phyloP scores from a whole-genome alignment of 2,113 vertebrate species.

The Cairina moschata region DNA sequence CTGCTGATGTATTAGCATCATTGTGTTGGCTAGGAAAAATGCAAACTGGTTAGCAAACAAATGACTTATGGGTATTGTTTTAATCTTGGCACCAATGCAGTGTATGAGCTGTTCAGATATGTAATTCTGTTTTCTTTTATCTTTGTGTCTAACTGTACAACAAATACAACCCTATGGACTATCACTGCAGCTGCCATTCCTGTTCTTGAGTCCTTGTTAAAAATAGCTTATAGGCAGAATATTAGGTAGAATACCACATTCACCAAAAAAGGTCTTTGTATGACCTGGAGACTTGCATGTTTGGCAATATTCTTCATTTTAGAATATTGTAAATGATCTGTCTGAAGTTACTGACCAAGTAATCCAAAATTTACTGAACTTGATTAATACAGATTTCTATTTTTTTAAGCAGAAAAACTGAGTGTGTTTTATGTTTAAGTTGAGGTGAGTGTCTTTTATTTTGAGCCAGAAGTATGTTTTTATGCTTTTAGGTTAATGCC shows the following conservation, averaged over 20 bases:
- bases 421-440: neutral
- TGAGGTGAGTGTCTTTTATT: neutral
- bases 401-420: neutral
- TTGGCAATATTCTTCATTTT: neutral
- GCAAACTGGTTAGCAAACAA: neutral
- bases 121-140: neutral
- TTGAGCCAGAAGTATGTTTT: neutral
- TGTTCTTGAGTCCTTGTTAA: neutral
- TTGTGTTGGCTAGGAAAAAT: neutral
- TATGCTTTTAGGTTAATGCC: neutral
- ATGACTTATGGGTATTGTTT: neutral
- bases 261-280: neutral
- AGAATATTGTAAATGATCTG: neutral
- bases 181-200: neutral
- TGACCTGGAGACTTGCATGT: neutral
- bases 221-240: neutral
- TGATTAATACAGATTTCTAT: neutral
- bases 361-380: neutral
- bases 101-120: neutral
- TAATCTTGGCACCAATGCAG: neutral
- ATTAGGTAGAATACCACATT: neutral
- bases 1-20: neutral
- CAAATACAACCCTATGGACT: neutral
- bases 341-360: neutral
- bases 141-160: neutral